phyloP scores from a whole-genome alignment of 2,113 vertebrate species.

The Cygnus atratus region DNA sequence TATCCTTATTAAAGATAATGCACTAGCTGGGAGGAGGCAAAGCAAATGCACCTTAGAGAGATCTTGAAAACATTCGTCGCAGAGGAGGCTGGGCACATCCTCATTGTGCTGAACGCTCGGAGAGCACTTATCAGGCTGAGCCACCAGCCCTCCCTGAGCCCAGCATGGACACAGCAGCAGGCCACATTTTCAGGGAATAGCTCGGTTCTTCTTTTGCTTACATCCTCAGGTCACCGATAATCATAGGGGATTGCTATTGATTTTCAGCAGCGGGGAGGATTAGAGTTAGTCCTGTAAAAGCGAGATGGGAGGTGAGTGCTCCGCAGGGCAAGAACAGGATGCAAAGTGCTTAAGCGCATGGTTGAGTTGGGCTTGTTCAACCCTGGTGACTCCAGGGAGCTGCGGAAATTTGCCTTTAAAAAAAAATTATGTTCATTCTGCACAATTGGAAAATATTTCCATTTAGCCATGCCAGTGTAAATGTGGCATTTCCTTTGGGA shows the following conservation, averaged over 20 bases:
- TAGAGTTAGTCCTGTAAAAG: not conserved
- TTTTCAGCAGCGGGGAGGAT: not conserved
- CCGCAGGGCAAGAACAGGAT: not conserved
- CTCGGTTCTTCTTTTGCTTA: not conserved
- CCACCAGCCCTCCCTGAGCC: not conserved
- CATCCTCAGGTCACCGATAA: not conserved
- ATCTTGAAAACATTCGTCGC: not conserved
- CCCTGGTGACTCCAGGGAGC: not conserved
- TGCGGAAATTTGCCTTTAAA: not conserved
- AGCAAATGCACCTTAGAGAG: not conserved
- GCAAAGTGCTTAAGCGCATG: not conserved
- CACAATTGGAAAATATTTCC: not conserved
- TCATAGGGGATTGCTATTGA: not conserved
- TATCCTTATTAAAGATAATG: not conserved
- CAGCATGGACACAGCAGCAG: not conserved
- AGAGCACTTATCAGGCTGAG: not conserved
- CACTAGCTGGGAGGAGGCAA: not conserved
- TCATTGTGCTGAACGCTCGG: rapidly evolving
- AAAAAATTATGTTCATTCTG: not conserved
- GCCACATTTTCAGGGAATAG: not conserved
- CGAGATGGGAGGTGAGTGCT: not conserved
- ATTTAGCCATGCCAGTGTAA: not conserved
- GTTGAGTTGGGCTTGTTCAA: not conserved
- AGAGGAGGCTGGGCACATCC: not conserved
- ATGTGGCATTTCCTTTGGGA: not conserved